A percentile compares a stretch with the other conserved stretches of the same genome.
Evolutionary conservation across 2,113 vertebrate genomes (phyloP).

Genomic region (Alouatta palliata): DNA sequence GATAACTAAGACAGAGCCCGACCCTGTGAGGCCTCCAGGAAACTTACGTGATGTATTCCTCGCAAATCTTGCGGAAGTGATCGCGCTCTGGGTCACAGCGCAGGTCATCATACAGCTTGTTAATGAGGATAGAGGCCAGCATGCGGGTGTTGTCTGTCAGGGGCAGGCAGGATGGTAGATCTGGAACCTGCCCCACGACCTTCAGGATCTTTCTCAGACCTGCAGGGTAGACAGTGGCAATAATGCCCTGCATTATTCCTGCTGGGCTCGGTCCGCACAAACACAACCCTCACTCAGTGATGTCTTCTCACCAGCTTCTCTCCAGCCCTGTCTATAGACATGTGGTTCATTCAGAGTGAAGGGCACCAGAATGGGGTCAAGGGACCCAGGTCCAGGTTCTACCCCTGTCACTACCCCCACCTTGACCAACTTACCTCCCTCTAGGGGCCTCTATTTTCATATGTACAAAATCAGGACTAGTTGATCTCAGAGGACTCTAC

Average conservation of each 20-base stretch:
- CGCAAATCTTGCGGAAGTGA: slow-evolving; percentile 92
- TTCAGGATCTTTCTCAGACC: slow-evolving; percentile 97
- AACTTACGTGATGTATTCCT: slow-evolving; percentile 94
- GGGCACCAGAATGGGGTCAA: background rate
- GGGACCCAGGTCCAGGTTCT: background rate
- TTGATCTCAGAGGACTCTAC: background rate
- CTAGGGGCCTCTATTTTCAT: background rate
- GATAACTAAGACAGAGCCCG: rapidly evolving
- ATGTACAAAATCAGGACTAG: background rate
- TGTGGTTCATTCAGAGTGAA: background rate
- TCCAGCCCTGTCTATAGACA: background rate
- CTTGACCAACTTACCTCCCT: background rate
- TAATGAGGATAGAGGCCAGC: slow-evolving; percentile 94
- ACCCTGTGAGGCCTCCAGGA: rapidly evolving
- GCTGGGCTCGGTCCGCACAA: background rate
- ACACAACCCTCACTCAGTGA: rapidly evolving
- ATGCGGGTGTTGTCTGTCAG: slow-evolving; percentile 96
- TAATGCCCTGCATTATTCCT: background rate
- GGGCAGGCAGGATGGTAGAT: slow-evolving; percentile 93
- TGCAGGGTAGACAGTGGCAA: slow-evolving; percentile 53
- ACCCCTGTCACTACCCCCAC: background rate
- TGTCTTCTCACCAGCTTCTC: background rate
- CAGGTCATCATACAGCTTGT: slow-evolving; percentile 94
- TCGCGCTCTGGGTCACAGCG: slow-evolving; percentile 94
- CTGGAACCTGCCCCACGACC: slow-evolving; percentile 94